phyloP scores from a whole-genome alignment of 2,113 vertebrate species.

The Tamias sibiricus region DNA sequence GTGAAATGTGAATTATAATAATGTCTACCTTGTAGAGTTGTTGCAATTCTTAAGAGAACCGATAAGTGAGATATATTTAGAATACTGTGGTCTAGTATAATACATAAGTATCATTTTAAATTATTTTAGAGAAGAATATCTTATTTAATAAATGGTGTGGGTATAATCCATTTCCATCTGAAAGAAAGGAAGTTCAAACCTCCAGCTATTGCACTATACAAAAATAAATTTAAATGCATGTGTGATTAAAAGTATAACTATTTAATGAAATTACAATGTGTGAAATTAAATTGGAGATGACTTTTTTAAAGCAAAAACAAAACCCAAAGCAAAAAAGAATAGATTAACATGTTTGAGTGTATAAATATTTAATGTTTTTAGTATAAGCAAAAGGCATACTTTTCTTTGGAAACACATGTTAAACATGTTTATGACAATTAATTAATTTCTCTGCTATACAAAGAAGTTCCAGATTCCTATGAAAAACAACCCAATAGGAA shows the following conservation, averaged over 20 bases:
- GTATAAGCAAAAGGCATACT: background rate
- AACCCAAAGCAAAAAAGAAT: background rate
- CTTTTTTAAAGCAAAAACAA: slow-evolving; percentile 18
- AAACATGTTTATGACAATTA: background rate
- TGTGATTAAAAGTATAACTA: background rate
- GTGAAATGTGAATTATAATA: background rate
- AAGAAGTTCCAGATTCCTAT: background rate
- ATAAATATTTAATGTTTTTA: slow-evolving; percentile 34
- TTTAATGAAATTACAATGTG: background rate
- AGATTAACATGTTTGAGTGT: background rate
- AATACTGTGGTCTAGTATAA: background rate
- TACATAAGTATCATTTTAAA: slow-evolving; percentile 7
- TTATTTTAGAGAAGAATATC: slow-evolving; percentile 1
- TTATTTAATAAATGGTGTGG: slow-evolving; percentile 12
- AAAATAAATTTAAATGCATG: slow-evolving; percentile 26
- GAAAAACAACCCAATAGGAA: background rate
- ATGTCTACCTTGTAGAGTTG: background rate
- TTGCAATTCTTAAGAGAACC: background rate
- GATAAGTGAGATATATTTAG: slow-evolving; percentile 3
- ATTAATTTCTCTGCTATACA: background rate
- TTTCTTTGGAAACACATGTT: background rate
- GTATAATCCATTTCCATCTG: slow-evolving; percentile 27
- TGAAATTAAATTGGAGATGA: slow-evolving; percentile 13
- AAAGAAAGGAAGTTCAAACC: slow-evolving; percentile 19
- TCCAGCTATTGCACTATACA: background rate